Conservation (phyloP, 2,113 vertebrate genomes). For the Phalacrocorax aristotelis region DNA sequence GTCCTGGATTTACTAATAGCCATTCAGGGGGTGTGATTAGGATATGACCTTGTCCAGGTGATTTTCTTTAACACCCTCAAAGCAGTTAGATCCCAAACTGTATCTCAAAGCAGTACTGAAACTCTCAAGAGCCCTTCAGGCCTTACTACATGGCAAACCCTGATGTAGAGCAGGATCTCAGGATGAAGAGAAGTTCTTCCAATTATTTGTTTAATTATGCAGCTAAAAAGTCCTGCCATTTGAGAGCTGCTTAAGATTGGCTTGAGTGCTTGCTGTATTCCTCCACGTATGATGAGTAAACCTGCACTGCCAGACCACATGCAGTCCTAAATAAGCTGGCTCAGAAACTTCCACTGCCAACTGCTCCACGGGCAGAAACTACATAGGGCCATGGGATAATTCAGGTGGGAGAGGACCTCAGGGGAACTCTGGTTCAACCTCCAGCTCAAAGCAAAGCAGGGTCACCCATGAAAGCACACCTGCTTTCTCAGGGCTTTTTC, state of each 20-base stretch:
- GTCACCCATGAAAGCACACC: not conserved
- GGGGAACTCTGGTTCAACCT: not conserved
- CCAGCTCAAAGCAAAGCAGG: not conserved
- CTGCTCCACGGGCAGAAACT: not conserved
- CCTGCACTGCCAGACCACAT: not conserved
- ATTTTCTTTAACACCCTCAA: not conserved
- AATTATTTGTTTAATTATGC: too few species aligned
- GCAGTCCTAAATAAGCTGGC: not conserved
- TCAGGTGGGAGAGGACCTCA: not conserved
- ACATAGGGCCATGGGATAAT: not conserved
- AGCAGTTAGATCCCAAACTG: not conserved
- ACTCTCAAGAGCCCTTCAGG: not conserved
- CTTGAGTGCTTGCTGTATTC: not conserved
- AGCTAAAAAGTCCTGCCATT: not conserved
- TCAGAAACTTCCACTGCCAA: not conserved
- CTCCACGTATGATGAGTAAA: not conserved
- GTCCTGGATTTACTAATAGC: rapidly evolving
- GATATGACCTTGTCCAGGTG: rapidly evolving
- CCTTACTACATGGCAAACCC: not conserved
- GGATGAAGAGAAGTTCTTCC: not conserved
- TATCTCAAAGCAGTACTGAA: not conserved
- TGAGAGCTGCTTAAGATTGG: not conserved
- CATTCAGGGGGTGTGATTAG: not conserved
- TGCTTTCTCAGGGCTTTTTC: not conserved
- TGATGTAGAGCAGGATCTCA: not conserved